Evolutionary conservation across 1,140 invertebrate genomes (phyloP).

Genomic region (Drosophila albomicans): DNA sequence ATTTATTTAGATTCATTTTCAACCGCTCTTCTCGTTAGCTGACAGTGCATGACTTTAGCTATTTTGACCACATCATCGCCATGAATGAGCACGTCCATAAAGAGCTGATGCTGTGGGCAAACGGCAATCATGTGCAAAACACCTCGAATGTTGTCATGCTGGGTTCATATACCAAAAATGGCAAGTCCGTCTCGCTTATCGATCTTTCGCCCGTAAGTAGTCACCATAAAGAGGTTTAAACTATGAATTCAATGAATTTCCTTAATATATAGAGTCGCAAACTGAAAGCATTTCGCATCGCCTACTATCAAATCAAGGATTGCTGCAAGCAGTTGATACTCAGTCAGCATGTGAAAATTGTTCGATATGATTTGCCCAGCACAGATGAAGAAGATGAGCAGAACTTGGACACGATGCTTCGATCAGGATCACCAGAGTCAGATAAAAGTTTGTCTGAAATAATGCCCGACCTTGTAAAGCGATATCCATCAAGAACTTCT

Average conservation of each 20-base stretch:
- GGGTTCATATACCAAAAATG: conserved; percentile 30
- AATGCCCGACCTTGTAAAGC: neutral
- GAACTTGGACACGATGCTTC: neutral
- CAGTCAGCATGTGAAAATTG: conserved; percentile 56
- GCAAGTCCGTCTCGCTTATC: conserved; percentile 3
- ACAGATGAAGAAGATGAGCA: conserved; percentile 50
- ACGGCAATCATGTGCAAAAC: conserved; percentile 2
- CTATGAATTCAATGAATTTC: neutral
- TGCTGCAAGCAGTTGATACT: conserved; percentile 68
- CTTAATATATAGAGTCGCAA: conserved; percentile 40
- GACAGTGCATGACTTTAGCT: conserved; percentile 51
- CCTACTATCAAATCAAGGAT: conserved; percentile 69
- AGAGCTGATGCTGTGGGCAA: conserved; percentile 55
- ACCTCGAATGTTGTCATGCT: conserved; percentile 31
- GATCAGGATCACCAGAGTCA: neutral
- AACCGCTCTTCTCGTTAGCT: conserved; percentile 33
- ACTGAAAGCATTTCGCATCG: conserved; percentile 47
- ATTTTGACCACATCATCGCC: conserved; percentile 65
- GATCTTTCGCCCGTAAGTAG: conserved; percentile 49
- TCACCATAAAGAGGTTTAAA: neutral
- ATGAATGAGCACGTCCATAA: conserved; percentile 63
- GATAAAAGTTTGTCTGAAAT: neutral
- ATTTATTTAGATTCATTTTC: neutral
- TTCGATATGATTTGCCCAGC: conserved; percentile 63
- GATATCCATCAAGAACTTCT: neutral